Evolutionary conservation across 2,113 vertebrate species (phyloP).

Genomic region (Anguilla japonica): DNA sequence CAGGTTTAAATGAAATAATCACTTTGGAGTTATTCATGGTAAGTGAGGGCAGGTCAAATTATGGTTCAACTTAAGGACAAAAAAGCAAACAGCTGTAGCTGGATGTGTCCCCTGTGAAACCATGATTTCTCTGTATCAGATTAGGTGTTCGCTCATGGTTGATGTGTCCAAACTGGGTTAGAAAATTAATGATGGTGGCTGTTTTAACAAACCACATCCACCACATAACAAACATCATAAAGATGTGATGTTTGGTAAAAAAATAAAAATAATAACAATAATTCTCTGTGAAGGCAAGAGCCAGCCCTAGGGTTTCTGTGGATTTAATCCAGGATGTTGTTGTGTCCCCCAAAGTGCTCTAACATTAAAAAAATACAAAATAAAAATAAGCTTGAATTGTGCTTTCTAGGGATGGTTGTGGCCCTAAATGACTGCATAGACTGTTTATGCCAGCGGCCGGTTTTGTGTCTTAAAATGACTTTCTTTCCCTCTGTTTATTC

Average conservation of each 20-base stretch:
- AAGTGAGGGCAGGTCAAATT: neutral
- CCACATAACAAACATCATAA: neutral
- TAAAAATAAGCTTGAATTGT: no score
- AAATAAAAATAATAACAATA: neutral
- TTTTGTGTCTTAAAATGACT: neutral
- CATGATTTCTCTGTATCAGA: neutral
- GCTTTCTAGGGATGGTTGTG: no score
- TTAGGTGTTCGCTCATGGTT: neutral
- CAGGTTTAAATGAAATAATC: neutral
- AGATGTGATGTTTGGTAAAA: no score
- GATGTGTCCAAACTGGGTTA: neutral
- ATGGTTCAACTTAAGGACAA: neutral
- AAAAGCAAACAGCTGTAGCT: neutral
- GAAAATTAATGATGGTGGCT: no score
- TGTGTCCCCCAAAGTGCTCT: no score
- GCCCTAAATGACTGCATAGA: no score
- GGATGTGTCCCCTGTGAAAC: neutral
- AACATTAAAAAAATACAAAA: no score
- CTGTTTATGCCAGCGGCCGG: no score
- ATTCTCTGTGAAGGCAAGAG: neutral
- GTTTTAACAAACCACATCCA: neutral
- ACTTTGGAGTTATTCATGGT: no score
- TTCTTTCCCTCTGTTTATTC: neutral
- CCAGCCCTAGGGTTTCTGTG: no score
- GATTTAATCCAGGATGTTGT: no score